Conservation (phyloP, 2,797 vertebrate species). For the Phoxinus dragarum region DNA sequence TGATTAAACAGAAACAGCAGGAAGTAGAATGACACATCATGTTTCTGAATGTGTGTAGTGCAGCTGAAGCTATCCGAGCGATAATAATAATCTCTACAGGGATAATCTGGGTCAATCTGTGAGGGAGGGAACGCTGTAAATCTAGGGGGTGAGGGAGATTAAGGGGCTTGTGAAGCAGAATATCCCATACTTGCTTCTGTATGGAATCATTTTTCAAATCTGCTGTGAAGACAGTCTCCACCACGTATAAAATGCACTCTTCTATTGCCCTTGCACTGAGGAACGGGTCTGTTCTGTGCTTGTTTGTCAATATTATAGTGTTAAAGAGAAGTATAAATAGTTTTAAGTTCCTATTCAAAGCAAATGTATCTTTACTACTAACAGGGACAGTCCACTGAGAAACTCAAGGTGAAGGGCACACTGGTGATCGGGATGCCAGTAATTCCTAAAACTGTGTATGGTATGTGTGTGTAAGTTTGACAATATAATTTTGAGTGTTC, state of each 20-base stretch:
- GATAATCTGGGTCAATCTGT: constrained; percentile 75
- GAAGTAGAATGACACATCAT: constrained; percentile 32
- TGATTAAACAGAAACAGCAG: background rate
- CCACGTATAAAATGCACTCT: background rate
- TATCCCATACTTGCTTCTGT: constrained; percentile 2
- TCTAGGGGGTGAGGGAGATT: constrained; percentile 72
- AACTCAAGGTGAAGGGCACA: background rate
- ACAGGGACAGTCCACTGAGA: background rate
- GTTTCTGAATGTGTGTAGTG: background rate
- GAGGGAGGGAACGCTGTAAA: constrained; percentile 64
- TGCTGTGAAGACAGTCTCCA: background rate
- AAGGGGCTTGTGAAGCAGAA: constrained; percentile 57
- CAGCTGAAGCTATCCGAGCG: constrained; percentile 56
- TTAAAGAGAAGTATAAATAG: background rate
- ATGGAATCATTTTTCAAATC: background rate
- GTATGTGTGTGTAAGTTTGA: background rate
- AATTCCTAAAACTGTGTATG: background rate
- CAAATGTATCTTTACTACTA: background rate
- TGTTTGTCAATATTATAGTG: background rate
- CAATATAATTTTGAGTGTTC: background rate
- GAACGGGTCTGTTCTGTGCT: background rate
- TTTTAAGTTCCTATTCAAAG: background rate
- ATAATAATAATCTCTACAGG: constrained; percentile 34
- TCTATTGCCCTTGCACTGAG: background rate
- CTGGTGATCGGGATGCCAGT: background rate